Base-by-base conservation (phyloP, 2,113 vertebrate genomes). In the Thamnaconus septentrionalis region DNA sequence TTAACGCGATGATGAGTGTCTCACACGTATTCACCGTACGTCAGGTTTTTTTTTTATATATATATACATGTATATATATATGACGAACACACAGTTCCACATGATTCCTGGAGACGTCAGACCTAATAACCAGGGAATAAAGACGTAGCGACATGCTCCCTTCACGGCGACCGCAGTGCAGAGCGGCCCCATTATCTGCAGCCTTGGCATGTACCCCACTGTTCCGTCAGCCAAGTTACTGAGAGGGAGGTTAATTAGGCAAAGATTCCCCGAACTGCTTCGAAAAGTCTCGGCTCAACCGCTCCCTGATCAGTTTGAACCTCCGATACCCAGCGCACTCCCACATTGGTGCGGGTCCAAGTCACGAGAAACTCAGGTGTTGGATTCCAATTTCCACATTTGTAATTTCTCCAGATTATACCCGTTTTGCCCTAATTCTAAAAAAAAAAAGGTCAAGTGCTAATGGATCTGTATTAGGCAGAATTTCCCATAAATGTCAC, bases 191-290 rank as follows among this genome's bases (percentile, higher is more conserved):
- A 67, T 79, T 71, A 75, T 64, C 65, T 50, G 56, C 7, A 31
- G 50, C 41, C 40, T n/a, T 62, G 69, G 64, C 67, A 67, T 11
- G 2, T 9, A 63, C 47, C 57, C 40, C 51, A 44, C 59, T 69
- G 63, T 73, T 78, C 18, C 18, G 18, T 80, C 39, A 69, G 49
- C 56, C 50, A 53, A 31, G 11, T 51, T 45, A 61, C 4, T 39
- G 51, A 61, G 43, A 69, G 6, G 9, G 64, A 65, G 65, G 75
- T 69, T 79, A 73, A 87, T 77, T 73, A 47, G 56, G 4, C 66
- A 56, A 66, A 55, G 66, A 43, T 56, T 3, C 8, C 40, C 50
- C 75, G 72, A 59, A 80, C 54, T 61, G 41, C 18, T 47, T 11
- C 7, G 7, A 66, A 41, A 43, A 65, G 50, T 44, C 18, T 18